Base-by-base conservation (phyloP, 92 coral and sea anemone species). In the Palythoa grandiflora region DNA sequence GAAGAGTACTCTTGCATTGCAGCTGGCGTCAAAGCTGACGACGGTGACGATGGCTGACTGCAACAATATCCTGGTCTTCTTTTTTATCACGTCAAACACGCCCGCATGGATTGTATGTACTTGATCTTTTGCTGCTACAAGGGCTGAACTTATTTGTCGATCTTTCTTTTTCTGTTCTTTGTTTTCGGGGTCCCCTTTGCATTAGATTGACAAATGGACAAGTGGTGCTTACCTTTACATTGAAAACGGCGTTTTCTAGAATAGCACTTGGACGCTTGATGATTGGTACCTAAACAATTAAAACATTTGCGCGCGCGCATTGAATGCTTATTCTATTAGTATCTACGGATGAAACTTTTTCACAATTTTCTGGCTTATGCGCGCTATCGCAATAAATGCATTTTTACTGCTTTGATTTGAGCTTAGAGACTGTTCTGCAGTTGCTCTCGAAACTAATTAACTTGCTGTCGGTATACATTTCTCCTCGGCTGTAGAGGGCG, bases 141-240 rank as follows among this genome's bases (percentile, higher is more conserved):
- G 78, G 47, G 2, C 78, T 38, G 78, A 35, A 47, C 78, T 73
- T 15, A 38, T 14, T 75, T 75, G 54, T 75, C 8, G 80, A 14
- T 75, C 57, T 68, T 68, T 28, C 39, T 68, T 20, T 68, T 68
- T 68, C 38, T 68, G 38, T 68, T 68, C 73, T 28, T 68, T 19
- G 9, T 68, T 68, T 19, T 68, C 73, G 73, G 80, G 80, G 13
- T 75, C 19, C 20, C 38, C n/a, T 77, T 19, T 40, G 61, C 60
- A 77, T 12, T 77, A 17, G 81, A 35, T 38, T 47, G 35, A 47
- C 81, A 77, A 77, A 77, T 77, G 11, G 83, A 77, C 35, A 50
- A 12, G 9, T 77, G 83, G n/a, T 77, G 63, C 68, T 77, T 77
- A 51, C 83, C 16, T 77, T 77, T 77, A 66, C 68, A 77, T 77